phyloP scores from a whole-genome alignment of 2,888 invertebrate species.

The Deroplatys truncata region DNA sequence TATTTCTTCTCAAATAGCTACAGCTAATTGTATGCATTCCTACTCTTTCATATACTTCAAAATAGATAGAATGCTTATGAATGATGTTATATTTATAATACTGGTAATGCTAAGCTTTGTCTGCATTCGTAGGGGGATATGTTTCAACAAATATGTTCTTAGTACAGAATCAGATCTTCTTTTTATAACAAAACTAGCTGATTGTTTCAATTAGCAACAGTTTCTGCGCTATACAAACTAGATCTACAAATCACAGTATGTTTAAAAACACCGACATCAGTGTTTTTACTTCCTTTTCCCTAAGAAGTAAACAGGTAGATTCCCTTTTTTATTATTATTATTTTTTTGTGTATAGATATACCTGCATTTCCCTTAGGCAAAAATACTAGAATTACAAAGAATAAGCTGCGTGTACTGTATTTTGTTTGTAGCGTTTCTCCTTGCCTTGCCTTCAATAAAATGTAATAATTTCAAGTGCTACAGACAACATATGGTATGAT shows the following conservation, averaged over 20 bases:
- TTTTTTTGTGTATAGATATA: not conserved
- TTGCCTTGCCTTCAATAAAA: not conserved
- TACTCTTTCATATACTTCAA: too few species aligned
- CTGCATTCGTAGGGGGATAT: constrained; percentile 40
- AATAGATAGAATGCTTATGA: too few species aligned
- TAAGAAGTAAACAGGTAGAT: constrained; percentile 5
- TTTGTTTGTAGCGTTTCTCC: not conserved
- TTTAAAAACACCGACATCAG: constrained; percentile 8
- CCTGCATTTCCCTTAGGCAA: constrained; percentile 12
- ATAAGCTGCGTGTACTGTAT: not conserved
- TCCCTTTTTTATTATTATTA: not conserved
- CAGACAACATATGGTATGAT: constrained; percentile 12
- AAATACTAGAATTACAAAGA: not conserved
- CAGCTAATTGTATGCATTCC: too few species aligned
- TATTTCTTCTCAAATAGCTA: too few species aligned
- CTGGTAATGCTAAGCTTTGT: too few species aligned
- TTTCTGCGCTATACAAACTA: not conserved
- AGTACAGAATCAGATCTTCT: not conserved
- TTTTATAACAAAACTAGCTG: not conserved
- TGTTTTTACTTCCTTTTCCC: not conserved
- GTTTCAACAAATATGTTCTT: constrained; percentile 44
- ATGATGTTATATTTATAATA: too few species aligned
- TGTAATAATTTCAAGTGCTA: not conserved
- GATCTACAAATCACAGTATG: constrained; percentile 8
- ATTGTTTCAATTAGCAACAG: not conserved